Base-by-base conservation (phyloP, 2,797 vertebrate genomes). In the Stomatorhinus walkeri region DNA sequence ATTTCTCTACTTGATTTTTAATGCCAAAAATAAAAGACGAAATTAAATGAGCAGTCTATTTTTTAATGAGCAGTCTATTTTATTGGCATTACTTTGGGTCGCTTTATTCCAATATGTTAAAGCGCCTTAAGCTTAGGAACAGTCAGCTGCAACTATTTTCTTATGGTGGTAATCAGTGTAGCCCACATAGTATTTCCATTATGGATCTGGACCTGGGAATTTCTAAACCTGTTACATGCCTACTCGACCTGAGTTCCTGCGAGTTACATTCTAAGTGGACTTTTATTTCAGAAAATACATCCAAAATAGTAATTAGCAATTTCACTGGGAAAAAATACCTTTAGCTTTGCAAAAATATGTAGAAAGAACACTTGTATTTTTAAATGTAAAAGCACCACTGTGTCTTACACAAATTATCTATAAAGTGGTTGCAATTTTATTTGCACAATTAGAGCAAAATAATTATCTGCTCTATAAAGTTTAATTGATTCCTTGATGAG, bases 401-500 rank as follows among this genome's bases (percentile, higher is more conserved):
- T 51, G 81, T 24, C 48, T 84, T 48, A 48, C 22, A 84, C 81
- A 84, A 84, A 84, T 84, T 84, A 51, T 84, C 43, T 51, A 36
- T 51, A 48, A 84, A 84, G 81, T 84, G 46, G 81, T 84, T 84
- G 81, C 46, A 28, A 51, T 84, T 84, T 84, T 84, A 84, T 84
- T 84, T 49, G 40, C n/a, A 46, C 81, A 22, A 84, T 84, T 84
- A 84, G n/a, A 84, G 48, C 81, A 84, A 51, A 84, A 84, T 46
- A 84, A 84, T 84, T 84, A 84, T 84, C 81, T 84, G 81, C 81
- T 84, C 81, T 84, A 12, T 84, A 84, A 84, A 84, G 81, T 84
- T 84, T 84, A 84, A 84, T 51, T 84, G 81, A 84, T 84, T 84
- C 81, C 43, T 48, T 84, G 43, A 51, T 84, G 81, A 84, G 48